Percentiles rank a stretch among this genome's conserved stretches.
These are phyloP conservation scores for Apis laboriosa DNA, from an alignment of 1,140 invertebrate genomes.

Conservation along the genomic window DNA sequence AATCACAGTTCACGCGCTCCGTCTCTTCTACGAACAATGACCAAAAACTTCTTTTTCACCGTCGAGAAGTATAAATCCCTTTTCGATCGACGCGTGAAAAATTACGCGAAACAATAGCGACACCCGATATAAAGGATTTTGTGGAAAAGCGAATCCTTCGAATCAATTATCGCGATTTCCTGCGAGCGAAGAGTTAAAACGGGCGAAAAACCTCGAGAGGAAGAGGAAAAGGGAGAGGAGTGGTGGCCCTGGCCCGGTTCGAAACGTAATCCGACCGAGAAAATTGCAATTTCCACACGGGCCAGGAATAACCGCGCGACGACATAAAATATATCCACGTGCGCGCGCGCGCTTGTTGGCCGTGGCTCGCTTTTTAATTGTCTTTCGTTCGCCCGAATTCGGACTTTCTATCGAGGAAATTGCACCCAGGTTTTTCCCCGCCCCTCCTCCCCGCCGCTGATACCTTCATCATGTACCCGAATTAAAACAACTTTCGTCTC, in stretches of 20 bases:
- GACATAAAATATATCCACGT: constrained; percentile 57
- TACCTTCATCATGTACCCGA: constrained; percentile 20
- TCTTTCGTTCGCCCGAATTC: constrained; percentile 39
- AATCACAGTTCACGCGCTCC: too few species aligned
- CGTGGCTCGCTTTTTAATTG: constrained; percentile 61
- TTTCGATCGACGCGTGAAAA: too few species aligned
- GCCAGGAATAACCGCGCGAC: constrained; percentile 26
- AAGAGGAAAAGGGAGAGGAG: background rate
- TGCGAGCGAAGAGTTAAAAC: constrained; percentile 32
- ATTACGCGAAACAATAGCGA: too few species aligned
- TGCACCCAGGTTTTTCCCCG: background rate
- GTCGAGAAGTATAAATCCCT: too few species aligned
- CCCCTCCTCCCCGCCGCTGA: background rate
- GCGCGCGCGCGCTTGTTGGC: background rate
- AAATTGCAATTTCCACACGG: constrained; percentile 54
- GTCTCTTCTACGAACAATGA: too few species aligned
- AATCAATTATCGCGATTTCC: constrained; percentile 48
- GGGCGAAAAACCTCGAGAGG: constrained; percentile 6
- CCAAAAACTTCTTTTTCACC: too few species aligned
- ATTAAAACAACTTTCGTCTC: constrained; percentile 45
- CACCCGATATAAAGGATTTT: too few species aligned
- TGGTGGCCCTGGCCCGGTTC: background rate
- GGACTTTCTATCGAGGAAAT: constrained; percentile 20
- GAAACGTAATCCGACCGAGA: constrained; percentile 55
- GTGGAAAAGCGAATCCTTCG: background rate